phyloP scores from a whole-genome alignment of 2,113 vertebrate species.

The Vicugna pacos region DNA sequence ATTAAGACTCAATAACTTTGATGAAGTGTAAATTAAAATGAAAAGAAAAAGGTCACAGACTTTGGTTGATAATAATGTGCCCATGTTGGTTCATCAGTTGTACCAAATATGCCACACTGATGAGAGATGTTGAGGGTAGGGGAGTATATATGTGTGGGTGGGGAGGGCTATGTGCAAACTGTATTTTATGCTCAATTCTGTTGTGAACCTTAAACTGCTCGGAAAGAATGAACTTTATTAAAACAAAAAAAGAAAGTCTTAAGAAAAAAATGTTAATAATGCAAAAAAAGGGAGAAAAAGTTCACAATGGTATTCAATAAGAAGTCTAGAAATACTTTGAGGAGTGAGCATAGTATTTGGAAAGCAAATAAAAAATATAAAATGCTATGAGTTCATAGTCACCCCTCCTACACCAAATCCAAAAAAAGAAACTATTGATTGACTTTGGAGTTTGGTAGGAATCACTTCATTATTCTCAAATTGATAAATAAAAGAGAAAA shows the following conservation, averaged over 20 bases:
- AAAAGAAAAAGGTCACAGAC: neutral
- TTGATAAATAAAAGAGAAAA: neutral
- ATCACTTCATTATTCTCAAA: slow-evolving; percentile 8
- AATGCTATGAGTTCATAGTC: slow-evolving; percentile 4
- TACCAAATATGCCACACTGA: too few species aligned
- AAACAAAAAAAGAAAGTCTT: too few species aligned
- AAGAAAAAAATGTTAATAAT: too few species aligned
- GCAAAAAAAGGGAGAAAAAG: neutral
- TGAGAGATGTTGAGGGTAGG: too few species aligned
- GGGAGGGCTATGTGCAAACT: too few species aligned
- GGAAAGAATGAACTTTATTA: too few species aligned
- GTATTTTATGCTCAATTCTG: too few species aligned
- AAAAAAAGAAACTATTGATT: neutral
- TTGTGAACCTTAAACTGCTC: too few species aligned
- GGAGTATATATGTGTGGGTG: too few species aligned
- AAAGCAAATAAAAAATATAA: neutral
- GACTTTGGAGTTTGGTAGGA: neutral
- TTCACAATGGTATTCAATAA: slow-evolving; percentile 34
- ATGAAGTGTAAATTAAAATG: neutral
- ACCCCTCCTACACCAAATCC: neutral
- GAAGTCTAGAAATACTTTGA: neutral
- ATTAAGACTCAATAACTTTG: neutral
- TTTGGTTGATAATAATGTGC: too few species aligned
- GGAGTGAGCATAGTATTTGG: slow-evolving; percentile 23
- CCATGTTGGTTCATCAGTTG: too few species aligned